These are phyloP conservation scores for Struthidea cinerea DNA, from an alignment of 2,113 vertebrate species.

Conservation along the genomic window DNA sequence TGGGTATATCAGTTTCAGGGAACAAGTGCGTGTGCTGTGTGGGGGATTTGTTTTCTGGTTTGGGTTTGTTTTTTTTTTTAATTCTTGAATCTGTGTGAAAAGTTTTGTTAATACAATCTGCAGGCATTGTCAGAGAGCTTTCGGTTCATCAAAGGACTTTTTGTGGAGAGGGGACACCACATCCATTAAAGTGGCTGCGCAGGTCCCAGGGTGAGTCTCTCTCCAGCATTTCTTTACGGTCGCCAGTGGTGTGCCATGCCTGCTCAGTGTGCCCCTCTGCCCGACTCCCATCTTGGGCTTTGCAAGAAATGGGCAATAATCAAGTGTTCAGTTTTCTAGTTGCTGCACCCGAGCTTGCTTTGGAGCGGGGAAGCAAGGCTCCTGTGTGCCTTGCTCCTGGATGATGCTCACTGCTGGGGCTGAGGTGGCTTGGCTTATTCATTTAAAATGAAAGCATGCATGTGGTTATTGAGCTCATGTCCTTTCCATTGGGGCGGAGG, in stretches of 20 bases:
- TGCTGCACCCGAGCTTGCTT: not conserved
- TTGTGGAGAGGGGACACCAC: conserved; percentile 20
- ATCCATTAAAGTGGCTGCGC: conserved; percentile 5
- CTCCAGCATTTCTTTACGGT: not conserved
- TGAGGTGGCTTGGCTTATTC: not conserved
- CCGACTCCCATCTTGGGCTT: not conserved
- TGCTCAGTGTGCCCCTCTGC: accelerated
- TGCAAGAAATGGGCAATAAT: not conserved
- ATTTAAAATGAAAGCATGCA: not conserved
- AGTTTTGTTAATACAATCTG: conserved; percentile 60
- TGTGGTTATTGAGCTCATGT: not conserved
- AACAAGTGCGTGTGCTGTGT: not conserved
- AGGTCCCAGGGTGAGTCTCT: not conserved
- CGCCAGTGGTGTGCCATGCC: not conserved
- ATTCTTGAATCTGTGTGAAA: conserved; percentile 46
- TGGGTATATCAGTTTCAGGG: conserved; percentile 46
- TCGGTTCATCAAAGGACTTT: conserved; percentile 59
- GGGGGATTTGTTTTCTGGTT: not conserved
- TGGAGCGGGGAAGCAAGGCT: not conserved
- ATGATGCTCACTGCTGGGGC: not conserved
- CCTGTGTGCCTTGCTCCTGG: not conserved
- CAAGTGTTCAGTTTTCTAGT: not conserved
- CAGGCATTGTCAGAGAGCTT: conserved; percentile 51
- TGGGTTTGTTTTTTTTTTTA: not conserved
- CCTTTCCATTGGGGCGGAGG: not conserved